Percentiles rank a stretch among this genome's conserved stretches.
Conservation (phyloP, 2,797 vertebrate genomes). For the Clangula hyemalis region DNA sequence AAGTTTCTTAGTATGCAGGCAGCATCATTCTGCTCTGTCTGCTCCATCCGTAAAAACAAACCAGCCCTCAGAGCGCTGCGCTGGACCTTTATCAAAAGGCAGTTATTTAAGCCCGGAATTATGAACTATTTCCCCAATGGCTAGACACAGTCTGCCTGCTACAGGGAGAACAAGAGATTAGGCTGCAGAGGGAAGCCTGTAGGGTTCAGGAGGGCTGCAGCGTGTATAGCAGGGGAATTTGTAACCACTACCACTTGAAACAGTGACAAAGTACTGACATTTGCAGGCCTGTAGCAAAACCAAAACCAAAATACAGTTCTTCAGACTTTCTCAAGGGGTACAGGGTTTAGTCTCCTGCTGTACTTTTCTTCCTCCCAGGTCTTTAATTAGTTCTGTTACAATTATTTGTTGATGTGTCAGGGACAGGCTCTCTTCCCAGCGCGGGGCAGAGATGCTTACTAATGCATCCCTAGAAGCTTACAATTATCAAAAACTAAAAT, state of each 20-base stretch:
- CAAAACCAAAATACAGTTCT: neutral
- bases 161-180: neutral
- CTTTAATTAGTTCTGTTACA: neutral
- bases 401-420: neutral
- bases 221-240: neutral
- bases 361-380: neutral
- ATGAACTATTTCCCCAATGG: slow-evolving; percentile 54
- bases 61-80: slow-evolving; percentile 10
- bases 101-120: slow-evolving; percentile 41
- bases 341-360: neutral
- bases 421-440: neutral
- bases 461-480: neutral
- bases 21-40: slow-evolving; percentile 60
- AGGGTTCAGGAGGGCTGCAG: neutral
- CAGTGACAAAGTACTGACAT: neutral
- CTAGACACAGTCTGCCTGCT: slow-evolving; percentile 20
- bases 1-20: slow-evolving; percentile 39
- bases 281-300: neutral
- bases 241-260: fast-evolving
- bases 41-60: slow-evolving; percentile 44
- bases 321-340: neutral
- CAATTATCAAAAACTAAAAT: neutral
- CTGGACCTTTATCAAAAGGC: slow-evolving; percentile 61
- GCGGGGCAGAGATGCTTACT: neutral
- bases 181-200: neutral